Base-by-base conservation (phyloP, 2,113 vertebrate species). In the Cathartes aura region DNA sequence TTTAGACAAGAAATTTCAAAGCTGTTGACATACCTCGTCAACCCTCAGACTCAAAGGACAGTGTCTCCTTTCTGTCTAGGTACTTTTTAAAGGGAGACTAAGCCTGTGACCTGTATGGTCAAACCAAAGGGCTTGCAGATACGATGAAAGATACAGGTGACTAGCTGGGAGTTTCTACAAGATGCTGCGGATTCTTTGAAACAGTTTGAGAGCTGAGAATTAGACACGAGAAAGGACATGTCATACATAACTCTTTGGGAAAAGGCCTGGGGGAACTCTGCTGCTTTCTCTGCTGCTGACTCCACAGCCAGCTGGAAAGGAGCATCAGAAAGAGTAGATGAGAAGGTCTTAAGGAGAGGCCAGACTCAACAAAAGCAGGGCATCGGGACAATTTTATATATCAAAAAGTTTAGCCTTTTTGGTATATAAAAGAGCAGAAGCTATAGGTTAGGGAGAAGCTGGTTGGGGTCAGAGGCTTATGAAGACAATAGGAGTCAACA, bases 1-100 rank as follows among this genome's bases (percentile, higher is more conserved):
- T 72, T 94, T 72, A 79, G 53, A 72, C n/a, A 64, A 71, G 89
- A 87, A 52, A n/a, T 91, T 91, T 91, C 78, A 87, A 76, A 88
- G 70, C 15, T 93, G 13, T 70, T 95, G 95, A 38, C 38, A 29
- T 32, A 58, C 11, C 20, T 90, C 3, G 3, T 62, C 70, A 82
- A 19, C 58, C 36, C 22, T 70, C 81, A 78, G 38, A 74, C 47
- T 88, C 48, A 36, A 68, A 96, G 47, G 48, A 87, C n/a, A 40
- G 30, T 8, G 12, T 48, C 55, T 82, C 18, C 62, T 75, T 91
- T 79, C 78, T 3, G 1, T 53, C 56, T 58, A 79, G 22, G 62
- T 47, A 62, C 29, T 29, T 66, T 84, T 76, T 64, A 82, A 91
- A 89, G 48, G 29, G 23, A 82, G 7, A 8, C 42, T 45, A 73